phyloP scores from a whole-genome alignment of 2,888 invertebrate species.

The Macaria notata region DNA sequence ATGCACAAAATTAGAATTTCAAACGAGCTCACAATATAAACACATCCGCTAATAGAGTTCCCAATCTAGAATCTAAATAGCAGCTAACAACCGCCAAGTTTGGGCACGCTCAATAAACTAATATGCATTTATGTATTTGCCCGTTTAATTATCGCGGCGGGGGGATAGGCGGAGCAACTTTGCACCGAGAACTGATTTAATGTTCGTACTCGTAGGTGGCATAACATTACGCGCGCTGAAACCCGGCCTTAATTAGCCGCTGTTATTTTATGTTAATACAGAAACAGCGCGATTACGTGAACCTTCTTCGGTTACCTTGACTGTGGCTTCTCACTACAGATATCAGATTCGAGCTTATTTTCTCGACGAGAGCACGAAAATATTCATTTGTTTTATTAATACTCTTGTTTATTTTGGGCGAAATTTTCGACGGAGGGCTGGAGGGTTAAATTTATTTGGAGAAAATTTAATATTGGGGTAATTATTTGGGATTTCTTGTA shows the following conservation, averaged over 20 bases:
- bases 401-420: slow-evolving; percentile 3
- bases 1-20: slow-evolving; percentile 15
- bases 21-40: slow-evolving; percentile 12
- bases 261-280: slow-evolving; percentile 81
- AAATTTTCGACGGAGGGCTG: slow-evolving; percentile 5
- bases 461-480: neutral
- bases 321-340: slow-evolving; percentile 12
- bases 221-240: slow-evolving; percentile 59
- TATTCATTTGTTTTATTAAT: slow-evolving; percentile 19
- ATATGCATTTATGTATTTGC: slow-evolving; percentile 50
- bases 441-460: slow-evolving; percentile 1
- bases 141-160: slow-evolving; percentile 37
- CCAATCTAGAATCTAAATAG: slow-evolving; percentile 29
- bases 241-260: slow-evolving; percentile 68
- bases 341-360: slow-evolving; percentile 18
- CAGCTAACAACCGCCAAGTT: slow-evolving; percentile 29
- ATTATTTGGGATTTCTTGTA: neutral
- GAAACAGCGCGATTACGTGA: slow-evolving; percentile 52
- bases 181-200: slow-evolving; percentile 35
- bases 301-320: slow-evolving; percentile 21
- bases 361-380: slow-evolving; percentile 13
- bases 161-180: slow-evolving; percentile 37
- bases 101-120: slow-evolving; percentile 41
- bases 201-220: slow-evolving; percentile 32
- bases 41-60: slow-evolving; percentile 27